phyloP scores from a whole-genome alignment of 1,140 invertebrate genomes.

The Pachyrhynchus sulphureomaculatus region DNA sequence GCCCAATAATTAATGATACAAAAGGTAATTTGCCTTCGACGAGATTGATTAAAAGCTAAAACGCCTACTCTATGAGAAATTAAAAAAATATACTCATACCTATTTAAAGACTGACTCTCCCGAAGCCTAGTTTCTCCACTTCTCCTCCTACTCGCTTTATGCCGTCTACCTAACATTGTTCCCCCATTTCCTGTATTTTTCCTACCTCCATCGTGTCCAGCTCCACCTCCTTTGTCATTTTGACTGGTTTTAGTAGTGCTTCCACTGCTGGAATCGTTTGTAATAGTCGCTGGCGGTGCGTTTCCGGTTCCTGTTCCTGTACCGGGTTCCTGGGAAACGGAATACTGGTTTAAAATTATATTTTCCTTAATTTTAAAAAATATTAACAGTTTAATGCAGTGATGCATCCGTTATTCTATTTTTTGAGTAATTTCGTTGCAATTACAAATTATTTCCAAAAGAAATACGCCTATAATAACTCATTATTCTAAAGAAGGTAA shows the following conservation, averaged over 20 bases:
- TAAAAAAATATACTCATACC: neutral
- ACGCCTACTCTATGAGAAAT: too few relatives aligned
- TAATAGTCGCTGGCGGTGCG: constrained; percentile 21
- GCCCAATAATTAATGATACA: too few relatives aligned
- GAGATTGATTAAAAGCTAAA: too few relatives aligned
- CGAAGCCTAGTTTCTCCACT: constrained; percentile 67
- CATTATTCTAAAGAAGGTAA: too few relatives aligned
- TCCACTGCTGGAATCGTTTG: constrained; percentile 28
- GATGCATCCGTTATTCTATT: too few relatives aligned
- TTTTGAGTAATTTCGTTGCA: too few relatives aligned
- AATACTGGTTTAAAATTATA: neutral
- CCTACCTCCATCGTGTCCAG: constrained; percentile 45
- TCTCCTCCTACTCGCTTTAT: constrained; percentile 59
- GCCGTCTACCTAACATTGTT: constrained; percentile 52
- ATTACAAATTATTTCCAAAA: too few relatives aligned
- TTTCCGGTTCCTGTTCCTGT: constrained; percentile 50
- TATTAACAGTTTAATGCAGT: too few relatives aligned
- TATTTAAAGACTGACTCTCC: constrained; percentile 78
- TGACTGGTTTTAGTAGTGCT: neutral
- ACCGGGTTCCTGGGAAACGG: constrained; percentile 41
- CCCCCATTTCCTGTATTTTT: constrained; percentile 44
- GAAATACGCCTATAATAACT: too few relatives aligned
- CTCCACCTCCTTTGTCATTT: constrained; percentile 49
- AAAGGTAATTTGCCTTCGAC: too few relatives aligned
- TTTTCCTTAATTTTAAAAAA: too few relatives aligned